Percentiles rank a stretch among this genome's conserved stretches.
These are phyloP conservation scores for Octodonta nipae DNA, from an alignment of 2,888 invertebrate species.

Conservation along the genomic window DNA sequence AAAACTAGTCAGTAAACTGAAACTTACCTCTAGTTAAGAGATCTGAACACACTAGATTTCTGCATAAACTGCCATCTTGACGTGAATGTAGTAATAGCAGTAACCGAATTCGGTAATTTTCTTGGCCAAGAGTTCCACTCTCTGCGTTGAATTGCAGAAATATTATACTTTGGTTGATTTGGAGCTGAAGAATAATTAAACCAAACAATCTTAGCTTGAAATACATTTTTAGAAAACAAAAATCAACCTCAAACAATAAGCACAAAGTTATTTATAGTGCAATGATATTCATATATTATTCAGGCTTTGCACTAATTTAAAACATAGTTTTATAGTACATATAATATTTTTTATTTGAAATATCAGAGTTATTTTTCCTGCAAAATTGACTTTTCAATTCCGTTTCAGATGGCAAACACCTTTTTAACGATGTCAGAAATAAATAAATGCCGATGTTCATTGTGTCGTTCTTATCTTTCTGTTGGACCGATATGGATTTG, in stretches of 20 bases:
- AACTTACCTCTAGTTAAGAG: conserved; percentile 81
- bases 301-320: background rate
- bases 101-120: conserved; percentile 99
- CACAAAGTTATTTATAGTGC: too few relatives aligned
- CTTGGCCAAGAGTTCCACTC: conserved; percentile 96
- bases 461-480: too few relatives aligned
- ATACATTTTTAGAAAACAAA: too few relatives aligned
- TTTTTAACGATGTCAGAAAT: too few relatives aligned
- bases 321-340: background rate
- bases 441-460: too few relatives aligned
- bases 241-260: too few relatives aligned
- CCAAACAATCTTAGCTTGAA: too few relatives aligned
- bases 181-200: conserved; percentile 72
- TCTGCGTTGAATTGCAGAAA: conserved; percentile 99
- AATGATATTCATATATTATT: background rate
- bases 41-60: conserved; percentile 92
- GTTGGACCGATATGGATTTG: too few relatives aligned
- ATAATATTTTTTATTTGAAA: conserved; percentile 2
- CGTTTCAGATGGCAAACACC: too few relatives aligned
- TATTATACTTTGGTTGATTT: conserved; percentile 99
- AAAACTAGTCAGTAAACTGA: too few relatives aligned
- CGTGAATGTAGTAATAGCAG: conserved; percentile 99
- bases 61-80: conserved; percentile 98
- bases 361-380: too few relatives aligned
- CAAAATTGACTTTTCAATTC: too few relatives aligned